Evolutionary conservation across 2,888 invertebrate genomes (phyloP).

Genomic region (Troides oblongomaculatus): DNA sequence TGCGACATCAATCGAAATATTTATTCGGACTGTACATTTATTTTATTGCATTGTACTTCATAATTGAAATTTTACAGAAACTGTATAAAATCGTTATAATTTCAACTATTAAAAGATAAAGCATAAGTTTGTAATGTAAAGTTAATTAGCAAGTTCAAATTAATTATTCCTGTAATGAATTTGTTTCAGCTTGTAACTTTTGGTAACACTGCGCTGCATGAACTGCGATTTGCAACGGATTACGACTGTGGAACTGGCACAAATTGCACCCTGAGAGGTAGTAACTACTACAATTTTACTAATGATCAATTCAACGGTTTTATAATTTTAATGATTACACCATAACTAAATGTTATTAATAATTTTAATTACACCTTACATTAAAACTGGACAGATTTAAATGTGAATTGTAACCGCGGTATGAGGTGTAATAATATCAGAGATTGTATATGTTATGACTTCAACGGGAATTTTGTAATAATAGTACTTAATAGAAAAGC

Average conservation of each 20-base stretch:
- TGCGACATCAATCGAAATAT: too few relatives aligned
- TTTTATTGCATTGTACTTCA: too few relatives aligned
- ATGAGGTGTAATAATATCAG: too few relatives aligned
- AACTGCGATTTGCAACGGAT: constrained; percentile 62
- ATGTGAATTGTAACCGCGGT: too few relatives aligned
- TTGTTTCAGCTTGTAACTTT: constrained; percentile 70
- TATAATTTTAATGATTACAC: not conserved
- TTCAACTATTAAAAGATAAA: not conserved
- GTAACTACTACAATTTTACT: not conserved
- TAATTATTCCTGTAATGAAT: constrained; percentile 1
- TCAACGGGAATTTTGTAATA: not conserved
- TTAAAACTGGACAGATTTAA: too few relatives aligned
- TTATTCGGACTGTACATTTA: too few relatives aligned
- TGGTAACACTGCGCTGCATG: constrained; percentile 61
- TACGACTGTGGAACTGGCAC: constrained; percentile 66
- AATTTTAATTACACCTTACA: too few relatives aligned
- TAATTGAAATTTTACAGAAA: too few relatives aligned
- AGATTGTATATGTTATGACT: too few relatives aligned
- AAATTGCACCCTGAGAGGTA: constrained; percentile 71
- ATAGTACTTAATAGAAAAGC: not conserved
- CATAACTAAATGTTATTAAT: not conserved
- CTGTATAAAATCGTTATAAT: not conserved
- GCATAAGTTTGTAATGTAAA: not conserved
- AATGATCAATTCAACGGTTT: not conserved
- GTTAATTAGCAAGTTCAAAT: not conserved